Evolutionary conservation across 2,797 vertebrate genomes (phyloP).

Genomic region (Sylvia borin): DNA sequence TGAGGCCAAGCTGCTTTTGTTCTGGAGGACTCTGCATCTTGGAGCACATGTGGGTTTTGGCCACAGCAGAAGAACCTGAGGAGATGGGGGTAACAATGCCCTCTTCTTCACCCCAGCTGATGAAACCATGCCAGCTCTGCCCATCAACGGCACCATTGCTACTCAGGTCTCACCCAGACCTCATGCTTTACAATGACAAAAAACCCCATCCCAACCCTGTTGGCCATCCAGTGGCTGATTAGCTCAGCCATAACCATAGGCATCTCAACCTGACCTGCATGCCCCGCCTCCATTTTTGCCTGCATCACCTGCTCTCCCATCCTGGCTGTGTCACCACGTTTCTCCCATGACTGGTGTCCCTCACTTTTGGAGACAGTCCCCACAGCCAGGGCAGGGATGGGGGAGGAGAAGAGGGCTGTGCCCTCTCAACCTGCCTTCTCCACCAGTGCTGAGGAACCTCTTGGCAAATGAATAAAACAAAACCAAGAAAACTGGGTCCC

Average conservation of each 20-base stretch:
- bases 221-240: not conserved
- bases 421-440: not conserved
- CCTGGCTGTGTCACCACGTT: not conserved
- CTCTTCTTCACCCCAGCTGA: not conserved
- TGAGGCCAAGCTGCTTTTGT: not conserved
- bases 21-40: not conserved
- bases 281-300: not conserved
- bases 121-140: not conserved
- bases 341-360: not conserved
- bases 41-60: not conserved
- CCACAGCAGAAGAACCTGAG: not conserved
- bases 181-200: not conserved
- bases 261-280: not conserved
- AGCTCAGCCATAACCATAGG: not conserved
- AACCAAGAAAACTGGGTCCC: conserved; percentile 54
- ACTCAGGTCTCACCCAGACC: not conserved
- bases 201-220: not conserved
- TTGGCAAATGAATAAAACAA: conserved; percentile 50
- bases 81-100: not conserved
- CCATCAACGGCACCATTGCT: not conserved
- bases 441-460: conserved; percentile 20
- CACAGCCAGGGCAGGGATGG: not conserved
- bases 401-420: not conserved
- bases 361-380: not conserved
- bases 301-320: not conserved